A percentile compares a stretch with the other conserved stretches of the same genome.
Conservation (phyloP, 2,888 invertebrate genomes). For the Aplocera efformata region DNA sequence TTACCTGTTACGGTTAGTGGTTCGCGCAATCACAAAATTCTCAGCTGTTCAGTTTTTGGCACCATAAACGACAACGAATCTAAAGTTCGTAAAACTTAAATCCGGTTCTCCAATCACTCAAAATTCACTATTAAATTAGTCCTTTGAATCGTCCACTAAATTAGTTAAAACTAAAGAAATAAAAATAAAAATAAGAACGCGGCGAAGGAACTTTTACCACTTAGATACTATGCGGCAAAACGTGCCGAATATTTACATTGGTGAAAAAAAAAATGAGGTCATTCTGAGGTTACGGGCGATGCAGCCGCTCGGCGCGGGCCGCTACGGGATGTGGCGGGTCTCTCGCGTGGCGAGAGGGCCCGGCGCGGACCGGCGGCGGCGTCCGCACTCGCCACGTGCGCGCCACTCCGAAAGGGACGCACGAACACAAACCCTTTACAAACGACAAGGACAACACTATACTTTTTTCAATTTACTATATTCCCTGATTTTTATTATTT, state of each 20-base stretch:
- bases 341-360: constrained; percentile 17
- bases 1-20: constrained; percentile 13
- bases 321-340: constrained; percentile 68
- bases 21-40: constrained; percentile 5
- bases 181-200: constrained; percentile 51
- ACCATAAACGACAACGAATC: constrained; percentile 50
- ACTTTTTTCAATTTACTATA: constrained; percentile 80
- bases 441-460: constrained; percentile 49
- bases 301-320: constrained; percentile 77
- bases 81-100: constrained; percentile 39
- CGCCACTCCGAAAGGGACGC: constrained; percentile 60
- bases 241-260: constrained; percentile 79
- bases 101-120: constrained; percentile 37
- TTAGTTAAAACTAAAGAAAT: constrained; percentile 37
- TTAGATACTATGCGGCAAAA: constrained; percentile 78
- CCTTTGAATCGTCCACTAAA: constrained; percentile 49
- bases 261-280: constrained; percentile 79
- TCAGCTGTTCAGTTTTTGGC: constrained; percentile 19
- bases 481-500: constrained; percentile 79
- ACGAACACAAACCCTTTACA: constrained; percentile 27
- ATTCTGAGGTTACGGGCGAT: constrained; percentile 78
- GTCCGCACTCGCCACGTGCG: constrained; percentile 68
- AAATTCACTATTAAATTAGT: constrained; percentile 49
- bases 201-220: constrained; percentile 76
- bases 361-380: constrained; percentile 31